Percentiles rank a stretch among this genome's conserved stretches.
Conservation (phyloP, 2,888 invertebrate genomes). For the Aradus depressus region DNA sequence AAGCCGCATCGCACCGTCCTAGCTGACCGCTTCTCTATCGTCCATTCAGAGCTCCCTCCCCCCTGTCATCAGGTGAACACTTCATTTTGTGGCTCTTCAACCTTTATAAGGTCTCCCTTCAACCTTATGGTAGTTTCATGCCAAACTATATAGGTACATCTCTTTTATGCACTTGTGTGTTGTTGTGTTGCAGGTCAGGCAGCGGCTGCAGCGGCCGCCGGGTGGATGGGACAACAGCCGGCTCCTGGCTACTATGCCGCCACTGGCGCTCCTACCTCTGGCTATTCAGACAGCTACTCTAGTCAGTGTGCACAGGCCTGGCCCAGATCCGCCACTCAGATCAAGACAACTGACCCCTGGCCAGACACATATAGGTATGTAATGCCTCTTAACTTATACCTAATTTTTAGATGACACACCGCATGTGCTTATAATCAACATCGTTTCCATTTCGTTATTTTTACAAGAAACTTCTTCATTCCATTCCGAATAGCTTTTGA, state of each 20-base stretch:
- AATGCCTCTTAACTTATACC: not conserved
- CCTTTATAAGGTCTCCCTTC: too few relatives aligned
- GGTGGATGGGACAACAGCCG: constrained; percentile 27
- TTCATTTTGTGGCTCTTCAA: too few relatives aligned
- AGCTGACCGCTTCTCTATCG: too few relatives aligned
- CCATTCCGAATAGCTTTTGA: too few relatives aligned
- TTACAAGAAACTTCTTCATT: too few relatives aligned
- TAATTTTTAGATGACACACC: not conserved
- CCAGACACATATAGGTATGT: constrained; percentile 32
- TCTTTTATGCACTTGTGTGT: not conserved
- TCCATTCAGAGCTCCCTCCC: too few relatives aligned
- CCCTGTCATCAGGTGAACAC: too few relatives aligned
- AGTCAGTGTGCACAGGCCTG: constrained; percentile 26
- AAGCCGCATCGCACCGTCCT: too few relatives aligned
- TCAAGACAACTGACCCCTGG: constrained; percentile 30
- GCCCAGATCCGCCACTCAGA: constrained; percentile 22
- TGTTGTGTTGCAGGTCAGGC: constrained; percentile 26
- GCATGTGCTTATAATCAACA: not conserved
- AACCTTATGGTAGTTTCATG: too few relatives aligned
- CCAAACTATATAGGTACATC: too few relatives aligned
- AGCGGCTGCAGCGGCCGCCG: constrained; percentile 21
- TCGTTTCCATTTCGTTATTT: too few relatives aligned
- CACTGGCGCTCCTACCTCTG: constrained; percentile 16
- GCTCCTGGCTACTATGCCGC: constrained; percentile 26
- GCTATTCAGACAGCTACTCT: constrained; percentile 25